A percentile compares a stretch with the other conserved stretches of the same genome.
Evolutionary conservation across 1,140 invertebrate genomes (phyloP).

Genomic region (Bombus sibiricus): DNA sequence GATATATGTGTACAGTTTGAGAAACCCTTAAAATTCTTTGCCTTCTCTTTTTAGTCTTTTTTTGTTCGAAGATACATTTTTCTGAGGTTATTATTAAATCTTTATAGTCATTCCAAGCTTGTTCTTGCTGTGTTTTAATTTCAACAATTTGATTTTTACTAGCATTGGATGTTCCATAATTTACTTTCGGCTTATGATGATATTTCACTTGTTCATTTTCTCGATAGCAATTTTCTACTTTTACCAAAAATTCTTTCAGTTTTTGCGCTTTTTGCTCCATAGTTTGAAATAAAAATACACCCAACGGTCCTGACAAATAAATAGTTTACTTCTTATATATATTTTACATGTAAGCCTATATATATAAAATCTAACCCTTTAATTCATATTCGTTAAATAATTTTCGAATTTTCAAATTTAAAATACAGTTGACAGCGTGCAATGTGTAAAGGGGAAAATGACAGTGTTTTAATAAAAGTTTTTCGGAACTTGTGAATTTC

Average conservation of each 20-base stretch:
- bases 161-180: not conserved
- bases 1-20: not conserved
- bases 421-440: constrained; percentile 28
- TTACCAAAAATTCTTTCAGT: not conserved
- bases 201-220: constrained; percentile 10
- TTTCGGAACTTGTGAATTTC: not conserved
- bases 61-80: not conserved
- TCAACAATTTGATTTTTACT: not conserved
- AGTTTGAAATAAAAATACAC: not conserved
- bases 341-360: not conserved
- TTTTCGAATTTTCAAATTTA: constrained; percentile 11
- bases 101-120: constrained; percentile 16
- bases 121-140: constrained; percentile 6
- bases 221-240: not conserved
- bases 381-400: constrained; percentile 5
- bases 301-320: constrained; percentile 4
- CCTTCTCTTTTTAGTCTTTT: not conserved
- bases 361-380: constrained; percentile 3
- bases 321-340: not conserved
- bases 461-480: constrained; percentile 13
- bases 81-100: not conserved
- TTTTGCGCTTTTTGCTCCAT: not conserved
- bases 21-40: constrained; percentile 29
- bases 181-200: constrained; percentile 23
- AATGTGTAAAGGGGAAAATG: not conserved